These are phyloP conservation scores for Bombus confusus DNA, from an alignment of 1,140 invertebrate species.

Conservation along the genomic window DNA sequence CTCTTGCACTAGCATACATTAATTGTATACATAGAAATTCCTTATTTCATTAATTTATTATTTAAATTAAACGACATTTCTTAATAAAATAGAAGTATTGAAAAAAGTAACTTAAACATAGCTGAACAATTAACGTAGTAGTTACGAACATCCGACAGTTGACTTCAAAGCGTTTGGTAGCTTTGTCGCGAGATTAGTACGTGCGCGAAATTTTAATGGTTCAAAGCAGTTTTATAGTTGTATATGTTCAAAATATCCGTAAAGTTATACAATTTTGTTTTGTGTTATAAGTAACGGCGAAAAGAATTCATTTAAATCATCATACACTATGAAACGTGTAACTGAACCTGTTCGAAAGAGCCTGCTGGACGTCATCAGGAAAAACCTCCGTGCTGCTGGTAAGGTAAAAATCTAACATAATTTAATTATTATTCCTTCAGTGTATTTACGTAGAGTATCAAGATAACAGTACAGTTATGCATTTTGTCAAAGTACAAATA, in stretches of 20 bases:
- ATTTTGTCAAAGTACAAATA: neutral
- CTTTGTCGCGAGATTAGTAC: neutral
- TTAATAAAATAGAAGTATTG: neutral
- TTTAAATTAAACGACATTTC: neutral
- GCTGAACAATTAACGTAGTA: constrained; percentile 1
- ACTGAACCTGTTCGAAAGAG: constrained; percentile 56
- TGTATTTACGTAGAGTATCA: neutral
- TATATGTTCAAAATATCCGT: neutral
- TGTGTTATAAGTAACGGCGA: neutral
- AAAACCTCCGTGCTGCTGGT: constrained; percentile 53
- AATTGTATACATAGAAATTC: neutral
- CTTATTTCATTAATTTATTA: neutral
- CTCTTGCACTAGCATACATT: too few relatives aligned
- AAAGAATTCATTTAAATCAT: neutral
- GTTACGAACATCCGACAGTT: neutral
- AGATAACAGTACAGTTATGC: neutral
- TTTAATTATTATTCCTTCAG: neutral
- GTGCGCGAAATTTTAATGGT: neutral
- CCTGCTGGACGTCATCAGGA: constrained; percentile 60
- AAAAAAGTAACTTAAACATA: neutral
- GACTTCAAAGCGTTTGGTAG: neutral
- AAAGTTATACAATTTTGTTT: neutral
- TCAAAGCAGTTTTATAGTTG: neutral
- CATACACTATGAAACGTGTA: constrained; percentile 31
- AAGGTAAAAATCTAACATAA: constrained; percentile 50